Percentiles rank a stretch among this genome's conserved stretches.
phyloP scores from a whole-genome alignment of 2,888 invertebrate genomes.

The Eupithecia vulgata region DNA sequence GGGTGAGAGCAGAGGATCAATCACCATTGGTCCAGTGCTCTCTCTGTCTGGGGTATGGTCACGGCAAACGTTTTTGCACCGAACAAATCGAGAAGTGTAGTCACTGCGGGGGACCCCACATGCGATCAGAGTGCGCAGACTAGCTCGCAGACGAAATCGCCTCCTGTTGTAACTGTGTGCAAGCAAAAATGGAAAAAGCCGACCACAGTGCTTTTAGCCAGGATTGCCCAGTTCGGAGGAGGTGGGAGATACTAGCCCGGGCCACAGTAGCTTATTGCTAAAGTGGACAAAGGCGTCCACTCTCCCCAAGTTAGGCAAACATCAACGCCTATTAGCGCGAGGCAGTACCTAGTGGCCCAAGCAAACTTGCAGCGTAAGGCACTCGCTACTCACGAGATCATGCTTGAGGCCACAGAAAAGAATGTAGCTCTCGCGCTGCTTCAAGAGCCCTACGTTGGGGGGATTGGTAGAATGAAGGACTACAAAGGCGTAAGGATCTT shows the following conservation, averaged over 20 bases:
- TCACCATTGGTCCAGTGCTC: slow-evolving; percentile 13
- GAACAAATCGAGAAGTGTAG: slow-evolving; percentile 13
- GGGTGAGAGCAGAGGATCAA: slow-evolving; percentile 6
- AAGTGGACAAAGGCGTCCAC: background rate
- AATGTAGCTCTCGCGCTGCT: background rate
- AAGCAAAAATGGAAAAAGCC: background rate
- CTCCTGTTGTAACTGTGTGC: background rate
- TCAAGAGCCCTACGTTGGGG: background rate
- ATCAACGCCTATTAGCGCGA: background rate
- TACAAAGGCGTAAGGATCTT: slow-evolving; percentile 18
- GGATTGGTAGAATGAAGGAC: background rate
- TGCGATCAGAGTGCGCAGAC: slow-evolving; percentile 13
- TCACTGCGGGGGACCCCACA: slow-evolving; percentile 31
- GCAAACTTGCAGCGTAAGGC: background rate
- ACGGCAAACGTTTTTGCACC: background rate
- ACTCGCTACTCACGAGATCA: background rate
- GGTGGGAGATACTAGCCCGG: background rate
- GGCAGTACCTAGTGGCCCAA: background rate
- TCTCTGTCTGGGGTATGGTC: background rate
- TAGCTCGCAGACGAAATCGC: slow-evolving; percentile 7
- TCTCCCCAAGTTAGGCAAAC: no score
- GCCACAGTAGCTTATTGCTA: slow-evolving; percentile 1
- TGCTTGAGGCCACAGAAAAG: background rate
- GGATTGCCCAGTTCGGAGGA: background rate
- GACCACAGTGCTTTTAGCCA: background rate